Conservation (phyloP, 2,797 vertebrate species). For the Enteromius thamalakanensis region DNA sequence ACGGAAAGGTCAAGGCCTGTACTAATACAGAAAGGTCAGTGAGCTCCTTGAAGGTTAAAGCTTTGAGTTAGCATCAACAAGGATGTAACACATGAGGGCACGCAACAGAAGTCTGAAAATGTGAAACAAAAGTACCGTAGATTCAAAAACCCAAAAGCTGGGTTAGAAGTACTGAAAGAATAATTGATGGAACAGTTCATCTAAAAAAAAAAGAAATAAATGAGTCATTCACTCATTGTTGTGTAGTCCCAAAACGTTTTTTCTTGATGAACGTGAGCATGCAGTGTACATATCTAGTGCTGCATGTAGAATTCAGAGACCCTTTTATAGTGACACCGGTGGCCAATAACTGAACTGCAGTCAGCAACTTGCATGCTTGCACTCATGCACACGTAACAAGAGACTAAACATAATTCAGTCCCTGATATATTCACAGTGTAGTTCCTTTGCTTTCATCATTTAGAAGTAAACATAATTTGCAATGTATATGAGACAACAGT, state of each 20-base stretch:
- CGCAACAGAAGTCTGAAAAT: slow-evolving; percentile 5
- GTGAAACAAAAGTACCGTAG: background rate
- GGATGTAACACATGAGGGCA: slow-evolving; percentile 17
- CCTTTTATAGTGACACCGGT: background rate
- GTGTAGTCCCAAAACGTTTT: background rate
- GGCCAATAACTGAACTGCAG: background rate
- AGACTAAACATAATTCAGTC: background rate
- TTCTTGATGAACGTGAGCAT: background rate
- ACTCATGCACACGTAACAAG: background rate
- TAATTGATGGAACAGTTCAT: background rate
- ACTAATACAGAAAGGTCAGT: slow-evolving; percentile 48
- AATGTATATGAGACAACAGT: background rate
- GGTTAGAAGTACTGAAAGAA: background rate
- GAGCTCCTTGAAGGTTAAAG: slow-evolving; percentile 50
- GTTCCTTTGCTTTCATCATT: background rate
- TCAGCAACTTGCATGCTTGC: background rate
- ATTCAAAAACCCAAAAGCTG: background rate
- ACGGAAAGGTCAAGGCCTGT: slow-evolving; percentile 53
- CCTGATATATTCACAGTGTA: background rate
- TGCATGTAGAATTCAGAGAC: background rate
- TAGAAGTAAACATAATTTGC: background rate
- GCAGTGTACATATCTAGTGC: background rate
- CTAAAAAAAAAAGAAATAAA: too few relatives aligned
- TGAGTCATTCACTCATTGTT: background rate
- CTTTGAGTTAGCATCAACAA: slow-evolving; percentile 51